Conservation (phyloP, 2,113 vertebrate genomes). For the Caranx melampygus region DNA sequence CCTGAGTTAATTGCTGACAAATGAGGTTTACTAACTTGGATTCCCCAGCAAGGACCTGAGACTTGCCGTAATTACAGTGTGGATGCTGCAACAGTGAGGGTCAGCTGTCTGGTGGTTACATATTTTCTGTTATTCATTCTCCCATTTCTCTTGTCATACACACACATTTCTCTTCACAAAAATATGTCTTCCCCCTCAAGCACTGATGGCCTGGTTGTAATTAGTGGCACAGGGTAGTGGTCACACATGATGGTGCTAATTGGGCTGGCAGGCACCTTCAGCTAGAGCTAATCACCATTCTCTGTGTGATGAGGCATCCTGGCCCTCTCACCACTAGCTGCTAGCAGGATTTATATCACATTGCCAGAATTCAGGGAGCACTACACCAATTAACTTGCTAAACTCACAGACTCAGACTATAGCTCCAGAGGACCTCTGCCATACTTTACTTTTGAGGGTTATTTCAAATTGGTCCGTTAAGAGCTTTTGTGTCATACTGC, state of each 20-base stretch:
- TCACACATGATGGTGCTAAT: conserved; percentile 49
- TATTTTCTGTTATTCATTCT: not conserved
- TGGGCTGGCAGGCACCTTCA: conserved; percentile 47
- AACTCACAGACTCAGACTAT: not conserved
- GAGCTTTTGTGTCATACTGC: not conserved
- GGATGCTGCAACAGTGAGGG: not conserved
- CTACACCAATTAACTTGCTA: conserved; percentile 28
- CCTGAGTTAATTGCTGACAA: conserved; percentile 18
- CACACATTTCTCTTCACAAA: not conserved
- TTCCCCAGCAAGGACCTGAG: conserved; percentile 11
- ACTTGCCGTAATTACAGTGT: conserved; percentile 4
- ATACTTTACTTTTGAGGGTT: not conserved
- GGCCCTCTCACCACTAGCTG: conserved; percentile 22
- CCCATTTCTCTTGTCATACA: not conserved
- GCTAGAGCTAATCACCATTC: conserved; percentile 39
- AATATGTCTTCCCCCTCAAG: not conserved
- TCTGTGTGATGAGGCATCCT: conserved; percentile 21
- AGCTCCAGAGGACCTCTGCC: not conserved
- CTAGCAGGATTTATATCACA: conserved; percentile 20
- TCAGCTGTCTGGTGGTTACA: not conserved
- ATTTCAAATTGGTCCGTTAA: no score
- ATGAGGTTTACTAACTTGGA: conserved; percentile 3
- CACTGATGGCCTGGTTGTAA: conserved; percentile 18
- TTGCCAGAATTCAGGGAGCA: not conserved
- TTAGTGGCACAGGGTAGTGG: conserved; percentile 36